Base-by-base conservation (phyloP, 2,888 invertebrate species). In the Cheiracanthium punctorium region DNA sequence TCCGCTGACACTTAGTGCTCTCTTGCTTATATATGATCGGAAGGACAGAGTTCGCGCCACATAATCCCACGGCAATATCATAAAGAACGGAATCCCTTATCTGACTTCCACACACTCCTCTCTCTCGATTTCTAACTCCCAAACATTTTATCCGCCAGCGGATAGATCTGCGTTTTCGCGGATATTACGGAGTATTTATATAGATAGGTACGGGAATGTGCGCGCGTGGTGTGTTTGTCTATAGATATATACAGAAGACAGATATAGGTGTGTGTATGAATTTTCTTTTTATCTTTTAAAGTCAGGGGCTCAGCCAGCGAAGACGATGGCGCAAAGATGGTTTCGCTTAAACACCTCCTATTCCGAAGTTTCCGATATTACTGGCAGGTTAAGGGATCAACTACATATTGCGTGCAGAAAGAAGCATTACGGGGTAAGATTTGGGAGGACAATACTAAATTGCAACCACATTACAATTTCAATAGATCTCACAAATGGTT, bases 11-110 rank as follows among this genome's bases (percentile, higher is more conserved):
- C 24, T 58, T 58, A 58, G 58, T 58, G 12, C 58, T 58, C 20
- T 48, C 12, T n/a, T 17, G 65, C 20, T 72, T 80, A 80, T 65
- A 65, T 43, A 43, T 14, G 41, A 58, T 41, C 76, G 80, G 80
- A 80, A 80, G 65, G 72, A 73, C 80, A 73, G 75, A 75, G 82
- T 82, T 82, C 82, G 71, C 80, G 70, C 71, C 76, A 64, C 76
- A 75, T 82, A 82, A 82, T 82, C 82, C 82, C 37, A 28, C 30
- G 29, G 52, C 81, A 81, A 71, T 82, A 71, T 76, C 82, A 33
- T 82, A 82, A 82, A 82, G 71, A 82, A 71, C 20, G 30, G 70
- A 74, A 74, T 65, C 48, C 69, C 75, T 82, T 82, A 82, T 82
- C 82, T 71, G 70, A 24, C 76, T 71, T 71, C 58, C 70, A 41